Evolutionary conservation across 2,113 vertebrate species (phyloP).

Genomic region (Oceanodroma tethys): DNA sequence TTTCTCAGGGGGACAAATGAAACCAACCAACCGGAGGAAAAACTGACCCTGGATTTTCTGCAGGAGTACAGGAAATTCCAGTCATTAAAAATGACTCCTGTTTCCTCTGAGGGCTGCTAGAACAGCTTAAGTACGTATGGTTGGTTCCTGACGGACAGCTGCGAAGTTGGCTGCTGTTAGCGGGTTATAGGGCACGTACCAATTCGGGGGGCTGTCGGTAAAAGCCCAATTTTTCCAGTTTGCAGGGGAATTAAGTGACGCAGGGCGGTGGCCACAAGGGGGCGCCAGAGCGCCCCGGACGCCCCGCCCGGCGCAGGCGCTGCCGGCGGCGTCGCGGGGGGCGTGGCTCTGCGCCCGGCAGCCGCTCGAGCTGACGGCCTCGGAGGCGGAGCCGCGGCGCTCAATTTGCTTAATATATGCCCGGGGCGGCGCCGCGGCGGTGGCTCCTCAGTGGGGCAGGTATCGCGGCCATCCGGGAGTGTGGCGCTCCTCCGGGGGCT

Average conservation of each 20-base stretch:
- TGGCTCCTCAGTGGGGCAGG: rapidly evolving
- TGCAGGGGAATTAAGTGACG: rapidly evolving
- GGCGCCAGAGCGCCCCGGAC: neutral
- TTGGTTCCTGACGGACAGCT: neutral
- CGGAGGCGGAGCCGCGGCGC: neutral
- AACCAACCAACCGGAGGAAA: neutral
- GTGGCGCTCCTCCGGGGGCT: rapidly evolving
- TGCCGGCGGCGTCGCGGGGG: neutral
- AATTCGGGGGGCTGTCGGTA: rapidly evolving
- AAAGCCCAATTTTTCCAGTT: rapidly evolving
- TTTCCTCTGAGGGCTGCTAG: neutral
- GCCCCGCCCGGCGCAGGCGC: neutral
- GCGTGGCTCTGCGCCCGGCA: neutral
- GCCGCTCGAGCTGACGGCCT: neutral
- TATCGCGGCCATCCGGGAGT: rapidly evolving
- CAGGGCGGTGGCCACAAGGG: neutral
- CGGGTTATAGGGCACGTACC: rapidly evolving
- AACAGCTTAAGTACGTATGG: rapidly evolving
- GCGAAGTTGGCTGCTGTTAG: rapidly evolving
- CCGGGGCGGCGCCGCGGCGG: rapidly evolving
- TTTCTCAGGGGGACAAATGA: neutral
- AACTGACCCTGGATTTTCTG: neutral
- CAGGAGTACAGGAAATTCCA: neutral
- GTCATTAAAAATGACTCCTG: neutral
- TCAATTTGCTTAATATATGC: neutral